Evolutionary conservation across 2,888 invertebrate species (phyloP), one percentile per base, ranked within the genome.

Genomic region (Amorpha juglandis): DNA sequence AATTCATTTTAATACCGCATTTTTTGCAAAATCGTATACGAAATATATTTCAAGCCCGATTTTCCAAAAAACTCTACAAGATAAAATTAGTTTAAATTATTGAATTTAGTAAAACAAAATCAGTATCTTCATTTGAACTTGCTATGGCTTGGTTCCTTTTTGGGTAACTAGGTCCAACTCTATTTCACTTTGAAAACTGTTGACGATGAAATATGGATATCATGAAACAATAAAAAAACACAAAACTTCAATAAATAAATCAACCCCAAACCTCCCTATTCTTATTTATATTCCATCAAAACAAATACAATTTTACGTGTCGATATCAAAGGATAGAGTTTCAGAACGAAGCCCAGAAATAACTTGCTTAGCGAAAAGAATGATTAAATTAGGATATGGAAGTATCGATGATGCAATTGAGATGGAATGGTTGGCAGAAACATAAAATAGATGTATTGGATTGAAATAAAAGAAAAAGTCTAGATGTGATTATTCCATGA

Each of bases 261-360:
- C 55, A 58, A 19, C 58, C 11, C 6, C n/a, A 9, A 19, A 19
- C 38, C 35, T 38, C 38, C 42, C 19, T 42, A 58, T 38, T 42
- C 58, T 42, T 58, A 58, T 58, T 58, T 58, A 58, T 42, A 58
- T 58, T 58, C 58, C 42, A 58, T 58, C 38, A 58, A 58, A 38
- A 58, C 38, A 58, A 58, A 58, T 42, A 19, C 16, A 42, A 58
- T 42, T 58, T 58, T 19, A 58, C 38, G 58, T 58, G 38, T 42
- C 58, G 19, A 19, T 42, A 58, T 58, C 58, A 58, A 58, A 42
- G 21, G 58, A 42, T 38, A 58, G 38, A 42, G 38, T 38, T 58
- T 19, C 58, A 19, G 35, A 16, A 38, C 58, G 58, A 38, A 58
- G 9, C 42, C 38, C 12, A n/a, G 8, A 42, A 58, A 19, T 58